Evolutionary conservation across 2,797 vertebrate species (phyloP).

Genomic region (Molossus molossus): DNA sequence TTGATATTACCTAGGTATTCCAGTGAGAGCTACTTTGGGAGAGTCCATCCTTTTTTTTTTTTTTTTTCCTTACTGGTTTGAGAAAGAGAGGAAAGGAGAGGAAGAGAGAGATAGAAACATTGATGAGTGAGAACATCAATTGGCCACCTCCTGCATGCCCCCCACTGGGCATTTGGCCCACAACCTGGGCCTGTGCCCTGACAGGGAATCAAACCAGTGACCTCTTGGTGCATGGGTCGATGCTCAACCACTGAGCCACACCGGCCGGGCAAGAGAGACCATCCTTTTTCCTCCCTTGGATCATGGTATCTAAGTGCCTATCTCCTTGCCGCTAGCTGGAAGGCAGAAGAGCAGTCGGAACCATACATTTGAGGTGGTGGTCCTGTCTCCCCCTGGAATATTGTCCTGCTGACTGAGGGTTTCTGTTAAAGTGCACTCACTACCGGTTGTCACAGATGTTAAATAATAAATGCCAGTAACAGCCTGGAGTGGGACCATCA

Average conservation of each 20-base stretch:
- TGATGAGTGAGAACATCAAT: too few relatives aligned
- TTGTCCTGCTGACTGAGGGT: neutral
- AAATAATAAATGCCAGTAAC: slow-evolving; percentile 44
- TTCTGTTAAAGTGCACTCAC: neutral
- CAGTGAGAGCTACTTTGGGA: neutral
- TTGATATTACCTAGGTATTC: neutral
- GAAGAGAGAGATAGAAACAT: too few relatives aligned
- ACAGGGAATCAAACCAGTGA: too few relatives aligned
- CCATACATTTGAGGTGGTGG: neutral
- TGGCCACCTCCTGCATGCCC: too few relatives aligned
- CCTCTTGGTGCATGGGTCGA: too few relatives aligned
- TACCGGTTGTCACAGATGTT: neutral
- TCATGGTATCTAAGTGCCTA: neutral
- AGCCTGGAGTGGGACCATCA: neutral
- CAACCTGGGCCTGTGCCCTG: too few relatives aligned
- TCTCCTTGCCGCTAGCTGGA: neutral
- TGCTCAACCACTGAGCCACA: too few relatives aligned
- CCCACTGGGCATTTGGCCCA: too few relatives aligned
- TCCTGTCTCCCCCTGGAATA: neutral
- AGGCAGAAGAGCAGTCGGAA: neutral
- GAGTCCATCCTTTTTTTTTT: neutral
- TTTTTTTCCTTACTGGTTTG: too few relatives aligned
- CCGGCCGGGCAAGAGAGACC: neutral
- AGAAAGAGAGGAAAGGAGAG: too few relatives aligned
- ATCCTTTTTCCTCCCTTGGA: neutral